Conservation (phyloP, 2,888 invertebrate genomes). For the Crematogaster levior region DNA sequence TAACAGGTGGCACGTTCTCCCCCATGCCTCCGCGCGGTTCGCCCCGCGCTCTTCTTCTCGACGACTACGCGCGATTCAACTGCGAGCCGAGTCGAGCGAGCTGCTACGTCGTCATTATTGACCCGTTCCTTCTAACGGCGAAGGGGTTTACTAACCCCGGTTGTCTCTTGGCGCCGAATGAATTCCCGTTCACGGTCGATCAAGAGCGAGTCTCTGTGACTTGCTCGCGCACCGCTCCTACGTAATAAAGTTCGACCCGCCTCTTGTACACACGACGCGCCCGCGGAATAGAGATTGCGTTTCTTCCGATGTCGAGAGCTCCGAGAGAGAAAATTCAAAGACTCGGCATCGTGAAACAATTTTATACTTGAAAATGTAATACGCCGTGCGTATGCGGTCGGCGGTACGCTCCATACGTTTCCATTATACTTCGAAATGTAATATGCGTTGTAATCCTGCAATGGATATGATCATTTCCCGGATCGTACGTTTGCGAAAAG, state of each 20-base stretch:
- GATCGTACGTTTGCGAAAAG: not conserved
- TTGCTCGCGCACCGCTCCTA: conserved; percentile 1
- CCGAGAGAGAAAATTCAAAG: conserved; percentile 54
- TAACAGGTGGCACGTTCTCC: conserved; percentile 80
- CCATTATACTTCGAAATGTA: conserved; percentile 62
- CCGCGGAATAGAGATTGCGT: conserved; percentile 64
- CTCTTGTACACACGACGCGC: conserved; percentile 39
- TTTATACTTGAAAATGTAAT: conserved; percentile 56
- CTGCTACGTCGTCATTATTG: conserved; percentile 78
- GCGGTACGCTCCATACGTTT: conserved; percentile 35
- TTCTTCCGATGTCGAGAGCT: conserved; percentile 3
- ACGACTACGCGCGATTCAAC: conserved; percentile 73
- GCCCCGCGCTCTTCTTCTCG: conserved; percentile 48
- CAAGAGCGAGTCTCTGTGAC: conserved; percentile 47
- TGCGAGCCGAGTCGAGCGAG: conserved; percentile 53
- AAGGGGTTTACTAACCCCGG: conserved; percentile 50
- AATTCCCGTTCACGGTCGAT: conserved; percentile 65
- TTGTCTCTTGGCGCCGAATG: conserved; percentile 62
- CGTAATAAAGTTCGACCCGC: conserved; percentile 61
- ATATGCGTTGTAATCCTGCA: conserved; percentile 46
- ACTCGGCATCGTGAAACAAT: conserved; percentile 37
- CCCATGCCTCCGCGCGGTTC: conserved; percentile 61
- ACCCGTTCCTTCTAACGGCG: conserved; percentile 64
- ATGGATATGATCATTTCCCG: conserved; percentile 8
- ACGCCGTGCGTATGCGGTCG: conserved; percentile 22